These are phyloP conservation scores for Octopus sinensis DNA, from an alignment of 1,140 invertebrate species.

Conservation along the genomic window DNA sequence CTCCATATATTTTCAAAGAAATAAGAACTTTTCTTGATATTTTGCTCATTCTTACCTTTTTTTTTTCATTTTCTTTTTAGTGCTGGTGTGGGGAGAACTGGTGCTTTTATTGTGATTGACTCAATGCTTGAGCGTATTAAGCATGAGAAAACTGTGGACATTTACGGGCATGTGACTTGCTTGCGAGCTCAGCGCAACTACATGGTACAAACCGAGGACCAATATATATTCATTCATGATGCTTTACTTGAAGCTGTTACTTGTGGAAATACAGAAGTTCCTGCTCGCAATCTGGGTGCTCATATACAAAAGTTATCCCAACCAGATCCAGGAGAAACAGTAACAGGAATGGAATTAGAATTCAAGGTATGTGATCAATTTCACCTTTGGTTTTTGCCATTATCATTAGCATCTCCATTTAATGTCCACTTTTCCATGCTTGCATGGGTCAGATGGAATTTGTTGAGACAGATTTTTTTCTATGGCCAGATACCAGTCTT, in stretches of 20 bases:
- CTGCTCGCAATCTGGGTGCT: conserved; percentile 83
- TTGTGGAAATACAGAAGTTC: conserved; percentile 91
- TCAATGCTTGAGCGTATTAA: conserved; percentile 87
- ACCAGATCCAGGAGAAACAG: conserved; percentile 52
- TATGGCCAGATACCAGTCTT: too few species aligned
- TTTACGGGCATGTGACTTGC: conserved; percentile 97
- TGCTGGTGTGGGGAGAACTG: conserved; percentile 98
- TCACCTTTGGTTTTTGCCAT: too few species aligned
- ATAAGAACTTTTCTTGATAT: not conserved
- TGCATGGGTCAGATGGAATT: too few species aligned
- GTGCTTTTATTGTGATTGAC: conserved; percentile 95
- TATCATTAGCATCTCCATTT: too few species aligned
- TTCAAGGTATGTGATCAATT: conserved; percentile 72
- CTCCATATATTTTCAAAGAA: not conserved
- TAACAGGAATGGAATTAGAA: conserved; percentile 96
- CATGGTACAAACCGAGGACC: conserved; percentile 89
- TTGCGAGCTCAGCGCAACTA: conserved; percentile 83
- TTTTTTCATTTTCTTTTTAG: conserved; percentile 73
- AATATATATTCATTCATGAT: conserved; percentile 99
- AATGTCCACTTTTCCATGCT: too few species aligned
- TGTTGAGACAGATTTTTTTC: too few species aligned
- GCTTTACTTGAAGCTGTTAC: conserved; percentile 85
- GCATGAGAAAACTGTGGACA: conserved; percentile 95
- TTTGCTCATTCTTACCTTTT: not conserved
- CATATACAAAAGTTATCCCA: conserved; percentile 84